Percentiles rank a stretch among this genome's conserved stretches.
These are phyloP conservation scores for Heterotis niloticus DNA, from an alignment of 2,113 vertebrate genomes.

Conservation along the genomic window DNA sequence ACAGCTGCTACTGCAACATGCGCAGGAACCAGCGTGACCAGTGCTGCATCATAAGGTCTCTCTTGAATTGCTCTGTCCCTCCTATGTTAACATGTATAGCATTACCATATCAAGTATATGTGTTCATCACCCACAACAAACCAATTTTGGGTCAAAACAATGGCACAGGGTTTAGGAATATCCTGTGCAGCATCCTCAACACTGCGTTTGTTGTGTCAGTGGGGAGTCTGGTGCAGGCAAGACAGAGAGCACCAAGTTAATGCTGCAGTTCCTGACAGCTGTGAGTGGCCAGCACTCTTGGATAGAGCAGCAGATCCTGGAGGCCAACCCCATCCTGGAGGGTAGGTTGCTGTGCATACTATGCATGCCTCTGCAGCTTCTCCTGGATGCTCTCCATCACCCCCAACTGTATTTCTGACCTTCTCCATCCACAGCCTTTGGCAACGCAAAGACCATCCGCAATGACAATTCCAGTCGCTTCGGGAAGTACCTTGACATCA, in stretches of 20 bases:
- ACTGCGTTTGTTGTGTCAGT: conserved; percentile 51
- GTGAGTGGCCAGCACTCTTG: conserved; percentile 89
- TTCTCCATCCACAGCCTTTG: conserved; percentile 73
- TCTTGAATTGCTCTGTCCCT: background rate
- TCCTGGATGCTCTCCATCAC: background rate
- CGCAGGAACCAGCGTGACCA: conserved; percentile 67
- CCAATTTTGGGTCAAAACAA: no score
- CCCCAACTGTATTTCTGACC: background rate
- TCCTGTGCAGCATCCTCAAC: background rate
- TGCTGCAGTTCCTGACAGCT: conserved; percentile 89
- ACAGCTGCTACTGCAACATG: conserved; percentile 74
- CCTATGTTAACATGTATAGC: no score
- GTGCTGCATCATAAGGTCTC: conserved; percentile 76
- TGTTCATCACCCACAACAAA: no score
- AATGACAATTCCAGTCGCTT: conserved; percentile 98
- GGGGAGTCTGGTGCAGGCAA: conserved; percentile 96
- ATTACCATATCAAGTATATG: no score
- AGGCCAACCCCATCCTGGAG: conserved; percentile 94
- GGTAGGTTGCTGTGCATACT: conserved; percentile 72
- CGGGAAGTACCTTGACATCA: conserved; percentile 91
- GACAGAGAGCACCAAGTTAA: conserved; percentile 91
- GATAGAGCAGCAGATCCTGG: conserved; percentile 95
- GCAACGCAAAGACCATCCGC: conserved; percentile 90
- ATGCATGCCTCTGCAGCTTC: background rate
- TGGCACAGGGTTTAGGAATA: background rate